Evolutionary conservation across 2,113 vertebrate species (phyloP).

Genomic region (Lichenostomus cassidix): DNA sequence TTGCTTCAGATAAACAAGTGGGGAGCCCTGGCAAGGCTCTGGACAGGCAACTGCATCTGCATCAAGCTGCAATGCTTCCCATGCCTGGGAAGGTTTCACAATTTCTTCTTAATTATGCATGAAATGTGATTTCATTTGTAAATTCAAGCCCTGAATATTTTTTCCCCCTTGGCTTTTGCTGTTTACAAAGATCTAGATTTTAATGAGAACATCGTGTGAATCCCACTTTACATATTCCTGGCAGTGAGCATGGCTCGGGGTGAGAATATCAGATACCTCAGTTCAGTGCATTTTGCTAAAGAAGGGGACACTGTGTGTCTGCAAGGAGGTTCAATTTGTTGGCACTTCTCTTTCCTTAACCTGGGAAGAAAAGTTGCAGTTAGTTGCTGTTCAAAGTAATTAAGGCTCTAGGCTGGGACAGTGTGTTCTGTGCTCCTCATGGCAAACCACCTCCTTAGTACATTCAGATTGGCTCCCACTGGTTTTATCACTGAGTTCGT

Average conservation of each 20-base stretch:
- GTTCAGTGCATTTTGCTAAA: background rate
- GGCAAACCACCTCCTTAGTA: background rate
- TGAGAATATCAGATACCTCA: background rate
- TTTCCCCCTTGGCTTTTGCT: background rate
- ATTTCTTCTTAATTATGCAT: background rate
- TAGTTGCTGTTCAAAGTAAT: background rate
- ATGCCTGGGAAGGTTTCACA: background rate
- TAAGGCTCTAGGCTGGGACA: background rate
- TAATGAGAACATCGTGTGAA: background rate
- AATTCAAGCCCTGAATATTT: background rate
- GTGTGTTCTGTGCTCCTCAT: background rate
- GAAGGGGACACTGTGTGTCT: background rate
- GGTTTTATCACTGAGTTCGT: background rate
- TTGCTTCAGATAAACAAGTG: background rate
- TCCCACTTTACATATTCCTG: background rate
- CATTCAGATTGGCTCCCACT: background rate
- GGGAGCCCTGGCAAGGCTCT: background rate
- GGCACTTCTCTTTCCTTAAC: background rate
- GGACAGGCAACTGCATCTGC: background rate
- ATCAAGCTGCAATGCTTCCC: background rate
- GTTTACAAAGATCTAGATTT: background rate
- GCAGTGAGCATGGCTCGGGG: background rate
- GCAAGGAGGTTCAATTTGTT: background rate
- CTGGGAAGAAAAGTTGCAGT: background rate
- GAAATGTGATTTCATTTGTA: background rate